These are phyloP conservation scores for Pyrrhura leucotis DNA, from an alignment of 2,797 vertebrate genomes.

Conservation along the genomic window DNA sequence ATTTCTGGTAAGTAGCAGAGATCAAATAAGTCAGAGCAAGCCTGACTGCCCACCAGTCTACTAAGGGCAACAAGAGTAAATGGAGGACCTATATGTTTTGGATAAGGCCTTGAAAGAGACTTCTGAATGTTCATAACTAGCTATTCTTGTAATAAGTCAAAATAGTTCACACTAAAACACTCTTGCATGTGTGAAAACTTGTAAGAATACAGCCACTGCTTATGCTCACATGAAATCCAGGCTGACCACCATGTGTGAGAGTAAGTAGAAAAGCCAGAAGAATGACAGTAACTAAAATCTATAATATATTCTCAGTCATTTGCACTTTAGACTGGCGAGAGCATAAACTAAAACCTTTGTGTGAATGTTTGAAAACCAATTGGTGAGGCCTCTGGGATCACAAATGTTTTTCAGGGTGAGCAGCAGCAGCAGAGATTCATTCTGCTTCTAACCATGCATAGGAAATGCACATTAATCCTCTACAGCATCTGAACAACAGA, in stretches of 20 bases:
- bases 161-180: neutral
- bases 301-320: neutral
- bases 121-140: neutral
- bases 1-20: neutral
- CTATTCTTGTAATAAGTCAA: neutral
- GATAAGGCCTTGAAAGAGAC: neutral
- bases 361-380: neutral
- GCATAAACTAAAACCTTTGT: neutral
- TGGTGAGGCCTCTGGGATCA: neutral
- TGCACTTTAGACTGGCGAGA: neutral
- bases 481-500: neutral
- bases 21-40: neutral
- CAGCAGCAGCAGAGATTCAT: neutral
- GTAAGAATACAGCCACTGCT: neutral
- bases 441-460: neutral
- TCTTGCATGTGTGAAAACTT: neutral
- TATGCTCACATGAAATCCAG: fast-evolving
- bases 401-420: neutral
- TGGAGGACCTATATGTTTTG: neutral
- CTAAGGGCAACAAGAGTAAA: neutral
- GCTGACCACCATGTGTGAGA: neutral
- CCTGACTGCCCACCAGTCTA: neutral
- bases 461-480: neutral
- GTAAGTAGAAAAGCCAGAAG: neutral
- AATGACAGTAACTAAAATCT: neutral